phyloP scores from a whole-genome alignment of 2,888 invertebrate genomes.

The Machimus rusticus region DNA sequence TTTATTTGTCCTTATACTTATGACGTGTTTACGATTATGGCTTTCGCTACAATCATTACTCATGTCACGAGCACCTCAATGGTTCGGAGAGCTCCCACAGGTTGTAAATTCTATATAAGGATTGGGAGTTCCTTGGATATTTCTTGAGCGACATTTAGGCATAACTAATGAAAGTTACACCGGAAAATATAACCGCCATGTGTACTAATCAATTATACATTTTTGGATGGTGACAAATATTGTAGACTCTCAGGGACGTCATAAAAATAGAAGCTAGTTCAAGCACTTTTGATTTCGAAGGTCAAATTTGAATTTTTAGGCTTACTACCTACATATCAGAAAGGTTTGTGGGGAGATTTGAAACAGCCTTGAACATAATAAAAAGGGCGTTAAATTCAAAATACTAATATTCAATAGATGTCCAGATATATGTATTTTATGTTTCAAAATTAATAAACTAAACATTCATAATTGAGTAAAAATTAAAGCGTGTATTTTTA shows the following conservation, averaged over 20 bases:
- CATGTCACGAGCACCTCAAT: constrained; percentile 35
- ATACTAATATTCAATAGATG: no score
- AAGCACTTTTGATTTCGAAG: background rate
- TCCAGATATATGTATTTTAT: no score
- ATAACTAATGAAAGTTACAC: constrained; percentile 19
- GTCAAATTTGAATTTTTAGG: no score
- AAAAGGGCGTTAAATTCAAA: no score
- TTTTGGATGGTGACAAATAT: background rate
- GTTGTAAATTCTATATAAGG: constrained; percentile 34
- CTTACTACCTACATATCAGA: no score
- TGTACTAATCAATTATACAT: constrained; percentile 6
- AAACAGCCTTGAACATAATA: no score
- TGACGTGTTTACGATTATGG: constrained; percentile 37
- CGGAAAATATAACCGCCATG: background rate
- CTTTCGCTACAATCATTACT: constrained; percentile 26
- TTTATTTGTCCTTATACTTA: constrained; percentile 31
- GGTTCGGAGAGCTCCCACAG: constrained; percentile 12
- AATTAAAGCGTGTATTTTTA: no score
- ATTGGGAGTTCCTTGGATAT: constrained; percentile 8
- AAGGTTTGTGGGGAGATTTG: no score
- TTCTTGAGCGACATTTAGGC: constrained; percentile 1
- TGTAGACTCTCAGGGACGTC: background rate
- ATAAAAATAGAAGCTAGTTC: background rate
- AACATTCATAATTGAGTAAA: no score
- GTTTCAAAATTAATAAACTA: no score